Evolutionary conservation across 2,797 vertebrate genomes (phyloP), one percentile per base, ranked within the genome.

Genomic region (Scolopax rusticola): DNA sequence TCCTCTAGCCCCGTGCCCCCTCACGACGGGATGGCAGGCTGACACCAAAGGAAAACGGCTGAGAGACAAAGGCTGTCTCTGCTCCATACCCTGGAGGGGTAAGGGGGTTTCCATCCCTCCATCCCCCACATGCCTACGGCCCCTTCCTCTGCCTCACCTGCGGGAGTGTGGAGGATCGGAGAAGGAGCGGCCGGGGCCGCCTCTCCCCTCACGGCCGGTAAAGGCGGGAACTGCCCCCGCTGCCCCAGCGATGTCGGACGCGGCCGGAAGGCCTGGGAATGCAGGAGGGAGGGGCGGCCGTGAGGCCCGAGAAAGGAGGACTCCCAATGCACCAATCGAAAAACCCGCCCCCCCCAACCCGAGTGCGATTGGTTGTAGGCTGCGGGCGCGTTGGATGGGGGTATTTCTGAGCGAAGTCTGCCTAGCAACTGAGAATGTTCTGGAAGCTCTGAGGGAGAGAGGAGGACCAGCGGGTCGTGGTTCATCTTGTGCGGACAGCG

Each of bases 331-430:
- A 51, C 56, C 45, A 84, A 59, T 53, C 9, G 1, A 14, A 73
- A 20, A 30, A 41, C 4, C 1, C 2, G 1, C 1, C 1, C 6
- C 9, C 33, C 32, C 13, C 15, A 18, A 2, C 8, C 13, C 2
- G 3, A 70, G 20, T 1, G 14, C 18, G 69, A 70, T 84, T 64
- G 68, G 69, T 21, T 47, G 21, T 41, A 15, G 2, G 1, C n/a
- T 11, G 38, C 1, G 0, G 7, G 32, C 1, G 8, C 23, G 1
- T 10, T 5, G 15, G 0, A 2, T 2, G 7, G 14, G n/a, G 14
- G 17, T 10, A 3, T 6, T 8, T 18, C 8, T 32, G 30, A 24
- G 3, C 0, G 2, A 59, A 25, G 53, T 14, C 48, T 0, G 36
- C 54, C 43, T 24, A 4, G 63, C 19, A 38, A n/a, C 15, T 0